Evolutionary conservation across 1,140 invertebrate species (phyloP), one percentile per base, ranked within the genome.

Genomic region (Drosophila ironensis): DNA sequence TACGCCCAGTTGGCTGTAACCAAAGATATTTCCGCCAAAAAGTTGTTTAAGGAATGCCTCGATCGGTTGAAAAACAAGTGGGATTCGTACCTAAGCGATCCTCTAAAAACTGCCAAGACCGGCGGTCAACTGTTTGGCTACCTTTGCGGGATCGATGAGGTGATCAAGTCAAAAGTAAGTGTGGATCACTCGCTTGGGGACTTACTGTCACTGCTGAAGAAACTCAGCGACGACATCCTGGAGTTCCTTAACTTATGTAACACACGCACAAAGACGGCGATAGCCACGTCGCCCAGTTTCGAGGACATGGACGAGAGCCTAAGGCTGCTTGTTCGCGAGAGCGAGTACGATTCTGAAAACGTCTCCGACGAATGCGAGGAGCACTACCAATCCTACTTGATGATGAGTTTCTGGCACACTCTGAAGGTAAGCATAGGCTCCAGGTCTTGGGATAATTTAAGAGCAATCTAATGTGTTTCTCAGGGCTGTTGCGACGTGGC

Each of bases 371-470:
- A n/a, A n/a, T n/a, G 91, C 57, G 52, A 37, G 56, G 90, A 57
- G 89, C 90, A 77, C 73, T 94, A 59, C 92, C 92, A 48, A 91
- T 93, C 50, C 91, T 94, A 54, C 92, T 94, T 90, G 92, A 94
- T 90, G 75, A 94, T 64, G 92, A 96, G 70, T 80, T 95, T 96
- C 71, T 96, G 95, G 95, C 91, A 95, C 63, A 96, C 94, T 69
- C 91, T 96, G 11, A 96, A 95, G 92, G 94, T 95, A 90, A 64
- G 54, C 78, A 4, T 2, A 3, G 1, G 16, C 1, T 1, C 11
- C 3, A 1, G 6, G 3, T 14, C 3, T 3, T 19, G 1, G 1
- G 22, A 1, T 9, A 19, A 19, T 3, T 17, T 22, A 2, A 1
- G 7, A 12, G 2, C 0, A n/a, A 2, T 9, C 0, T 17, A 22